Evolutionary conservation across 2,888 invertebrate species (phyloP), one percentile per base, ranked within the genome.

Genomic region (Chrysina gloriosa): DNA sequence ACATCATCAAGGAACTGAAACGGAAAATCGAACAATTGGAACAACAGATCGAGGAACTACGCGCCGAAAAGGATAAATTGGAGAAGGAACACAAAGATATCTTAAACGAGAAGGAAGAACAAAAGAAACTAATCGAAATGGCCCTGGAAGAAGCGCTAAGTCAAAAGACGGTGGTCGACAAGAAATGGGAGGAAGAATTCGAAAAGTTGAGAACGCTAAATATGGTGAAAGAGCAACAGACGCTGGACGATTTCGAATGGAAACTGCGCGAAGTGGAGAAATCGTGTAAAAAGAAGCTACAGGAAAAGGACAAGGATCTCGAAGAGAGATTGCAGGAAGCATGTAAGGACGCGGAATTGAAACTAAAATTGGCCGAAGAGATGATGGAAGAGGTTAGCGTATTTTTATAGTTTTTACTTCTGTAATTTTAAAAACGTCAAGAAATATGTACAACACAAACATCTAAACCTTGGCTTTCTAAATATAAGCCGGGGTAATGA

Each of bases 171-270:
- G 84, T 85, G 72, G 82, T 87, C 63, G 87, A 89, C 75, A 82
- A 83, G 39, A 87, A 87, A 81, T 91, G 89, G 88, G 87, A 89
- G 4, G 79, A 85, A 0, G 90, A 91, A n/a, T 89, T 91, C 83
- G 90, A 91, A 73, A 86, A 88, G 7, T 85, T 90, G 36, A 83
- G 90, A 1, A 89, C 89, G 0, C 88, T 90, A 47, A 90, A 89
- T 27, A 88, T 89, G 63, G 87, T 90, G 61, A 85, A 92, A 56
- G 93, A 93, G 56, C 92, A 92, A 76, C 85, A 89, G 67, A 86
- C 93, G 77, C 84, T 93, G 73, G 89, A 90, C 2, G 93, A 94
- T 84, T 93, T 93, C 82, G 93, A 94, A 84, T 94, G 93, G 93
- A 92, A 93, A 84, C 85, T 93, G 79, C 81, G 93, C 36, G 91